Evolutionary conservation across 2,888 invertebrate species (phyloP), one percentile per base, ranked within the genome.

Genomic region (Drosophila anceps): DNA sequence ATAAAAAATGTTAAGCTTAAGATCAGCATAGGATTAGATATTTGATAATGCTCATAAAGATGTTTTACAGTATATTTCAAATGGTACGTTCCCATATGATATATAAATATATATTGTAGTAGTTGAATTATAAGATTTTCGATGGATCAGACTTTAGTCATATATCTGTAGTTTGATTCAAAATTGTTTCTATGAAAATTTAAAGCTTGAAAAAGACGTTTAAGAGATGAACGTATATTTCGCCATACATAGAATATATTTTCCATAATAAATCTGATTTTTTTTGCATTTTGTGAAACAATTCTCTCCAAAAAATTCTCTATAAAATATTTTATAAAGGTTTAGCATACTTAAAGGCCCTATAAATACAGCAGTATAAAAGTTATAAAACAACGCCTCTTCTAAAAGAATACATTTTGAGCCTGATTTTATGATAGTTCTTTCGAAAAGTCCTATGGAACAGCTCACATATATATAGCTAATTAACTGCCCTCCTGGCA

Each of bases 401-500:
- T 1, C 20, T 13, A n/a, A 60, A 12, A 2, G 51, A 18, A 10
- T n/a, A n/a, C 20, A 39, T 7, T 5, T 27, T 10, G 12, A 39
- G 8, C 2, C 33, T n/a, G 8, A 15, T 31, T 33, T 29, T 37
- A 51, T 15, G 7, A 48, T 39, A 24, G 15, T n/a, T 24, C 15
- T 46, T 33, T 55, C 8, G 29, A 1, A 48, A 6, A 41, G 20
- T 39, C 27, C 27, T 2, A 13, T 53, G 10, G 5, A 15, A 20
- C 20, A 44, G 29, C 5, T 63, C 24, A 6, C 59, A 13, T 55
- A 62, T 53, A 71, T 54, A 58, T 27, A n/a, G n/a, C 51, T 31
- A 73, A 74, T 57, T 48, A 54, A 37, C 39, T 69, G 68, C 15
- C 54, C 57, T 60, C 68, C 46, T 37, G 12, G 37, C 31, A 41